These are phyloP conservation scores for Oreocharis arfaki DNA, from an alignment of 2,113 vertebrate species.

Conservation along the genomic window DNA sequence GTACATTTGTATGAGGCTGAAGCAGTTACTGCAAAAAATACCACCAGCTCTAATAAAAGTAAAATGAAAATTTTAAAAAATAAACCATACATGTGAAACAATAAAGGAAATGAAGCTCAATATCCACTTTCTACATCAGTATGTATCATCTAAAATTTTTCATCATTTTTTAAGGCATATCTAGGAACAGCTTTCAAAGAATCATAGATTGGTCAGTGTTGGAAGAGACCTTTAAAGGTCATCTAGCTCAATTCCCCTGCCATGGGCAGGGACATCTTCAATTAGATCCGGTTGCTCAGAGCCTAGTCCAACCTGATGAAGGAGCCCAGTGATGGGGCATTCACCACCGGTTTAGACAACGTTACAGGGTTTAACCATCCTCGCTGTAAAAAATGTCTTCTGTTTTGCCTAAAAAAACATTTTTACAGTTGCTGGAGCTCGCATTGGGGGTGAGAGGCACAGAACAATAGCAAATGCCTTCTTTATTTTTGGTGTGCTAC, in stretches of 20 bases:
- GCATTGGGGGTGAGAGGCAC: neutral
- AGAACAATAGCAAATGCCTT: neutral
- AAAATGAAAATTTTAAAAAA: neutral
- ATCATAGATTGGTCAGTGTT: neutral
- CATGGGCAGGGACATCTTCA: neutral
- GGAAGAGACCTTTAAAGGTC: neutral
- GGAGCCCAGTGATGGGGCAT: neutral
- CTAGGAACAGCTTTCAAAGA: neutral
- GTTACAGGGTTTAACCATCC: neutral
- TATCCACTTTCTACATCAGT: neutral
- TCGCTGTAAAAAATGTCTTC: neutral
- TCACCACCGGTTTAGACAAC: neutral
- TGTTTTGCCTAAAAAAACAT: neutral
- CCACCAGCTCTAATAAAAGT: neutral
- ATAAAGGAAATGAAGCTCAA: neutral
- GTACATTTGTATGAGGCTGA: neutral
- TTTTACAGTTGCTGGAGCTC: neutral
- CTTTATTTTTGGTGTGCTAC: neutral
- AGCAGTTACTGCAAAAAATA: neutral
- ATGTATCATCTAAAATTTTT: neutral
- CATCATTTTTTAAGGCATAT: neutral
- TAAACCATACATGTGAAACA: neutral
- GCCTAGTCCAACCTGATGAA: fast-evolving
- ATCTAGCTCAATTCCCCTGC: neutral
- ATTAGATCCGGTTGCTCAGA: neutral